Evolutionary conservation across 2,888 invertebrate genomes (phyloP).

Genomic region (Ornithoptera priamus): DNA sequence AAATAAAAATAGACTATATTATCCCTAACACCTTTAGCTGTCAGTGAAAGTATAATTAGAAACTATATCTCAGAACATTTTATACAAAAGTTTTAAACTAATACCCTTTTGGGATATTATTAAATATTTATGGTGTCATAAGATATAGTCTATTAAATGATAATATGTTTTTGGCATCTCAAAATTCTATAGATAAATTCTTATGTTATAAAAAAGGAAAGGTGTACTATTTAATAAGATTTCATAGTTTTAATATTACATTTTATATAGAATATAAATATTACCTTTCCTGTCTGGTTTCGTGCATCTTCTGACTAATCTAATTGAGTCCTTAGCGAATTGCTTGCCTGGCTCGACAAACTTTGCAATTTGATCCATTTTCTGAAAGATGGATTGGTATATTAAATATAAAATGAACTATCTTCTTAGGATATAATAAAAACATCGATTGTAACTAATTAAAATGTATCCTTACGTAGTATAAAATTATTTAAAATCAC

Average conservation of each 20-base stretch:
- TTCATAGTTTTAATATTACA: neutral
- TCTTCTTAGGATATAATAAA: conserved; percentile 6
- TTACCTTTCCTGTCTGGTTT: conserved; percentile 98
- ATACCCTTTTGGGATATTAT: too few relatives aligned
- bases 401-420: conserved; percentile 28
- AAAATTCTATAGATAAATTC: too few relatives aligned
- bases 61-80: neutral
- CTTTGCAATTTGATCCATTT: conserved; percentile 98
- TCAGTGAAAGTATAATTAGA: neutral
- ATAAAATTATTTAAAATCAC: conserved; percentile 17
- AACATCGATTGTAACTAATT: neutral
- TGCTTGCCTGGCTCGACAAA: conserved; percentile 97
- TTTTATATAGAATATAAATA: neutral
- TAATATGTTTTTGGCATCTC: too few relatives aligned
- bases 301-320: conserved; percentile 99
- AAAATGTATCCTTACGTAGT: conserved; percentile 21
- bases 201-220: neutral
- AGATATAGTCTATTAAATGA: too few relatives aligned
- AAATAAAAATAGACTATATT: too few relatives aligned
- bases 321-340: conserved; percentile 98
- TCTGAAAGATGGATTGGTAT: conserved; percentile 50
- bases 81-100: too few relatives aligned
- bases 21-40: neutral
- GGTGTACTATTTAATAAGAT: neutral
- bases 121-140: too few relatives aligned